These are phyloP conservation scores for Drosophila phalerata DNA, from an alignment of 2,888 invertebrate genomes.

Conservation along the genomic window DNA sequence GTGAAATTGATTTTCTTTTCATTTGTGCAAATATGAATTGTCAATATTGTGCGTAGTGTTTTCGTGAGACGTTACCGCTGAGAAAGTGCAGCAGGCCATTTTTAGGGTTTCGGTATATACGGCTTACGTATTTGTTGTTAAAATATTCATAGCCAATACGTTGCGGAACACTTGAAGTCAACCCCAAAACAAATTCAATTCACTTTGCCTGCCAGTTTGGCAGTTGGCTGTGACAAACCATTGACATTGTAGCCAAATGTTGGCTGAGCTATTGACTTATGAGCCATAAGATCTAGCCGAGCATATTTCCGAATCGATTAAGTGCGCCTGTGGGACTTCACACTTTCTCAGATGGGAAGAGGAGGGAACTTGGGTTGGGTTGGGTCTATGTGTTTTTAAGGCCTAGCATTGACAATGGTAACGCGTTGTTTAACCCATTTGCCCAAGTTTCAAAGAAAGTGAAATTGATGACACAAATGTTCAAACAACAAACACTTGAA, in stretches of 20 bases:
- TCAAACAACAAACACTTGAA: constrained; percentile 66
- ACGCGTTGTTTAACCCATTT: constrained; percentile 57
- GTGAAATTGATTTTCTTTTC: constrained; percentile 86
- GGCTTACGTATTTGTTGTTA: constrained; percentile 53
- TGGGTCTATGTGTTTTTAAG: neutral
- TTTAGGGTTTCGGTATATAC: constrained; percentile 19
- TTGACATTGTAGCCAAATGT: constrained; percentile 58
- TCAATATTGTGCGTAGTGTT: constrained; percentile 81
- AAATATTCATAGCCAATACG: constrained; percentile 70
- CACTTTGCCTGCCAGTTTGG: constrained; percentile 49
- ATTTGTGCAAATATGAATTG: constrained; percentile 85
- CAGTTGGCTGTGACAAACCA: constrained; percentile 38
- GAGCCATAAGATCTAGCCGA: constrained; percentile 10
- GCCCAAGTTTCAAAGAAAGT: constrained; percentile 74
- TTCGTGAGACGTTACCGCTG: constrained; percentile 52
- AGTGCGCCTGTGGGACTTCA: constrained; percentile 65
- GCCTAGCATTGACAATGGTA: constrained; percentile 47
- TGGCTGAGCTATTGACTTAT: constrained; percentile 53
- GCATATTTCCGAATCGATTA: constrained; percentile 47
- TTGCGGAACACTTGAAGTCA: constrained; percentile 54
- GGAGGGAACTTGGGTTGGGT: neutral
- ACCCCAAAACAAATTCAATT: constrained; percentile 66
- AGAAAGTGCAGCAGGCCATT: constrained; percentile 72
- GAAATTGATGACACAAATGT: constrained; percentile 83
- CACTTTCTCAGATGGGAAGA: constrained; percentile 45